Evolutionary conservation across 1,140 invertebrate species (phyloP).

Genomic region (Aphelinus atriplicis): DNA sequence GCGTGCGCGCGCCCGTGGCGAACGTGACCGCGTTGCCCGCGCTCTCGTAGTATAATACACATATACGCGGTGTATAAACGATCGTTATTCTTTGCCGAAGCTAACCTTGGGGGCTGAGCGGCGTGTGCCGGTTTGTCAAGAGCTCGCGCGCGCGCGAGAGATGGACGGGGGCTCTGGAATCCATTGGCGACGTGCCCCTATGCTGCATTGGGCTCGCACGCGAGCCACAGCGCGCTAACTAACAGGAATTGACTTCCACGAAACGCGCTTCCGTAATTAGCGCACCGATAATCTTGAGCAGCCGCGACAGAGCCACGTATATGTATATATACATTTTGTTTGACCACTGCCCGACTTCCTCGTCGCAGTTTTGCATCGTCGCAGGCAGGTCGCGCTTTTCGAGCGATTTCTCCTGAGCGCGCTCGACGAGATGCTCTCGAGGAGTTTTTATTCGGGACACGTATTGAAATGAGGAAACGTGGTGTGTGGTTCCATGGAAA

Average conservation of each 20-base stretch:
- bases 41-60: not conserved
- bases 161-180: too few relatives aligned
- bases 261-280: not conserved
- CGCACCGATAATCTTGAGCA: not conserved
- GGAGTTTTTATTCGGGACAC: too few relatives aligned
- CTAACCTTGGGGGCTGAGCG: not conserved
- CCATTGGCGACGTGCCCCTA: not conserved
- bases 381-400: too few relatives aligned
- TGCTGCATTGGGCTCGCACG: not conserved
- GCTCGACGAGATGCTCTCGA: too few relatives aligned
- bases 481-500: too few relatives aligned
- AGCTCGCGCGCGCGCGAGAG: not conserved
- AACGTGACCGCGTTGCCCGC: constrained; percentile 19
- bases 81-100: constrained; percentile 16
- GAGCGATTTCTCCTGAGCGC: too few relatives aligned
- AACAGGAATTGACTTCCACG: not conserved
- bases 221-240: not conserved
- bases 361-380: too few relatives aligned
- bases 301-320: too few relatives aligned
- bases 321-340: too few relatives aligned
- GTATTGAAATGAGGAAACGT: too few relatives aligned
- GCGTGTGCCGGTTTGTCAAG: not conserved
- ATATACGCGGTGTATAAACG: not conserved
- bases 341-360: too few relatives aligned
- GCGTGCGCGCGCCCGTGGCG: not conserved